These are phyloP conservation scores for Metacarcinus magister DNA, from an alignment of 2,888 invertebrate genomes.

Conservation along the genomic window DNA sequence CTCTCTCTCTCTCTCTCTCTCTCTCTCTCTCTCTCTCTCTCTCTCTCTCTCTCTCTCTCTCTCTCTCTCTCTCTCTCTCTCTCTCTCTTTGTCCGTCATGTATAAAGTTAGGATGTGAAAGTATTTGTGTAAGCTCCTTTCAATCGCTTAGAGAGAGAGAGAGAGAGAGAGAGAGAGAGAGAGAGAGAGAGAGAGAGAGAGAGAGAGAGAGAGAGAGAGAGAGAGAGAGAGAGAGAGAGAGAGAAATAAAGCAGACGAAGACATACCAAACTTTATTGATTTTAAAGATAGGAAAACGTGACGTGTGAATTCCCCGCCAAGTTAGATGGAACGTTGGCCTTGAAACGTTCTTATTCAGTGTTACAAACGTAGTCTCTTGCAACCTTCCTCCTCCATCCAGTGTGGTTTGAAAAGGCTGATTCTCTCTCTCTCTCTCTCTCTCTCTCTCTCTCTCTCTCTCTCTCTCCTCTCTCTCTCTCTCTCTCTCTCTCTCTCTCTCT, in stretches of 20 bases:
- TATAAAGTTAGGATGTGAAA: not conserved
- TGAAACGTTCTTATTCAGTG: not conserved
- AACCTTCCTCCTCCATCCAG: not conserved
- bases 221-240: not conserved
- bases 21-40: slow-evolving; percentile 6
- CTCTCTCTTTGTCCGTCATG: not conserved
- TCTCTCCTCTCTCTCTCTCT: slow-evolving; percentile 42
- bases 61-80: not conserved
- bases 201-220: not conserved
- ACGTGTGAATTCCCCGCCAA: not conserved
- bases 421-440: slow-evolving; percentile 57
- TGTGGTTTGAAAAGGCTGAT: no score
- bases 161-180: not conserved
- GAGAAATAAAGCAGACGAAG: not conserved
- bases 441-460: slow-evolving; percentile 29
- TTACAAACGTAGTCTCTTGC: not conserved
- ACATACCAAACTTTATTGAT: not conserved
- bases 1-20: slow-evolving; percentile 11
- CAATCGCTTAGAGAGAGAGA: no score
- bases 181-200: not conserved
- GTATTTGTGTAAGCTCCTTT: not conserved
- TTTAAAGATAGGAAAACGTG: not conserved
- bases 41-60: not conserved
- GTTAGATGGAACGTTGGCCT: no score
- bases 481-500: not conserved